phyloP scores from a whole-genome alignment of 2,888 invertebrate species.

The Tillus elongatus region DNA sequence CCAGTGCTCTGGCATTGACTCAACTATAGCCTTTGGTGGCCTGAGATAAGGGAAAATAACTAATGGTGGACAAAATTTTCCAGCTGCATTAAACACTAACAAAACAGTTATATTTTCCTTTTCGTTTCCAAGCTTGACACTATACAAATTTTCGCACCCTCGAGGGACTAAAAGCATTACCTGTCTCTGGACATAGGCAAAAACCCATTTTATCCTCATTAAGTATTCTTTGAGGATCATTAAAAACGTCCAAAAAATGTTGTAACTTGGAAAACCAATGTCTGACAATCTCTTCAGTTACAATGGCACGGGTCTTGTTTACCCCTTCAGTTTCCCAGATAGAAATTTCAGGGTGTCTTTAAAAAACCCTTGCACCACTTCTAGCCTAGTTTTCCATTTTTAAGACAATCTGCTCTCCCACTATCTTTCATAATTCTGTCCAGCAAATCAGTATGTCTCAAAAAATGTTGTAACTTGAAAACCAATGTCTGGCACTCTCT shows the following conservation, averaged over 20 bases:
- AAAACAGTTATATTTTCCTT: too few species aligned
- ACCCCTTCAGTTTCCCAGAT: conserved; percentile 24
- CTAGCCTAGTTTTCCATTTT: conserved; percentile 16
- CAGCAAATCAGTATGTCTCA: too few species aligned
- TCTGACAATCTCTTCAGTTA: conserved; percentile 27
- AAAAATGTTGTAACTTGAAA: conserved; percentile 23
- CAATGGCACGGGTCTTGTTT: conserved; percentile 25
- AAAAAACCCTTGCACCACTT: conserved; percentile 29
- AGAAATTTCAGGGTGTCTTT: conserved; percentile 19
- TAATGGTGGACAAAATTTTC: conserved; percentile 16
- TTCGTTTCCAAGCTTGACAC: too few species aligned
- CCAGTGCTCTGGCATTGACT: conserved; percentile 18
- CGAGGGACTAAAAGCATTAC: too few species aligned
- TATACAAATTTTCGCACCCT: too few species aligned
- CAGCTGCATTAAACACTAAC: too few species aligned
- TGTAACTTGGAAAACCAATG: conserved; percentile 28
- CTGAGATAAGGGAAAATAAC: conserved; percentile 20
- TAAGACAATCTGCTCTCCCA: conserved; percentile 12
- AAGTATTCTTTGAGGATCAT: conserved; percentile 24
- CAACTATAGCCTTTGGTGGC: conserved; percentile 19
- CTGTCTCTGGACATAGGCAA: conserved; percentile 25
- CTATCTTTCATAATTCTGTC: too few species aligned
- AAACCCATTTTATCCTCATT: conserved; percentile 33
- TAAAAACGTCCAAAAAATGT: conserved; percentile 23
- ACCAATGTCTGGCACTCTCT: conserved; percentile 28